Evolutionary conservation across 2,888 invertebrate species (phyloP).

Genomic region (Acheta domesticus): DNA sequence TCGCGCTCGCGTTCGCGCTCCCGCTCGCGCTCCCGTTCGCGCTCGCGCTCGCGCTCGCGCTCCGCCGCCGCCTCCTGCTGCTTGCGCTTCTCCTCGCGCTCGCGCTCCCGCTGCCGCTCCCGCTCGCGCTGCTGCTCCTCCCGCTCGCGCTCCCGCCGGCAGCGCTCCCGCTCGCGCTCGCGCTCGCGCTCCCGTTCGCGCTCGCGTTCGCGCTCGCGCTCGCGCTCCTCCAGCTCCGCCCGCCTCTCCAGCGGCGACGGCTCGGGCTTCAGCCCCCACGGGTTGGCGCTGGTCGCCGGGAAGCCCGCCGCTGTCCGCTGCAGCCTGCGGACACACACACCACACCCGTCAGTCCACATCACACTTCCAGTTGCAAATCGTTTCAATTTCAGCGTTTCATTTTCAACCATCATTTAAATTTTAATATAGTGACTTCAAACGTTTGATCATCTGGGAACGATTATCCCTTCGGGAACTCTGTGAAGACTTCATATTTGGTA

Average conservation of each 20-base stretch:
- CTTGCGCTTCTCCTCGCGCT: constrained; percentile 52
- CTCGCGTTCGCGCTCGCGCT: constrained; percentile 51
- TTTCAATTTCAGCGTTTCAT: too few species aligned
- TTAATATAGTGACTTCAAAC: too few species aligned
- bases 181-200: constrained; percentile 54
- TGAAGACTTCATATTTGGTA: too few species aligned
- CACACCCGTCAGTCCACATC: background rate
- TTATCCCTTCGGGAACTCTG: too few species aligned
- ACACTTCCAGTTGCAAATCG: too few species aligned
- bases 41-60: constrained; percentile 54
- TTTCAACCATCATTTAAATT: too few species aligned
- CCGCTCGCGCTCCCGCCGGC: constrained; percentile 54
- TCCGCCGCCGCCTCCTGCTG: constrained; percentile 45
- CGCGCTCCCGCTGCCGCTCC: constrained; percentile 48
- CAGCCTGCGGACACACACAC: constrained; percentile 44
- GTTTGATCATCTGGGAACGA: too few species aligned
- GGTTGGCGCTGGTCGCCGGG: constrained; percentile 51
- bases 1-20: constrained; percentile 38
- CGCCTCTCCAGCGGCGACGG: constrained; percentile 59
- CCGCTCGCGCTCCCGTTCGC: constrained; percentile 37
- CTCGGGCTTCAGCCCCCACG: constrained; percentile 67
- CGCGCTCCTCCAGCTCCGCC: constrained; percentile 56
- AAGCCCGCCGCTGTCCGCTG: constrained; percentile 59
- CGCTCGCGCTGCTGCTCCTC: constrained; percentile 45
- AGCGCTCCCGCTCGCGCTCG: constrained; percentile 47